These are phyloP conservation scores for Silurus lanzhouensis DNA, from an alignment of 2,797 vertebrate genomes.

Conservation along the genomic window DNA sequence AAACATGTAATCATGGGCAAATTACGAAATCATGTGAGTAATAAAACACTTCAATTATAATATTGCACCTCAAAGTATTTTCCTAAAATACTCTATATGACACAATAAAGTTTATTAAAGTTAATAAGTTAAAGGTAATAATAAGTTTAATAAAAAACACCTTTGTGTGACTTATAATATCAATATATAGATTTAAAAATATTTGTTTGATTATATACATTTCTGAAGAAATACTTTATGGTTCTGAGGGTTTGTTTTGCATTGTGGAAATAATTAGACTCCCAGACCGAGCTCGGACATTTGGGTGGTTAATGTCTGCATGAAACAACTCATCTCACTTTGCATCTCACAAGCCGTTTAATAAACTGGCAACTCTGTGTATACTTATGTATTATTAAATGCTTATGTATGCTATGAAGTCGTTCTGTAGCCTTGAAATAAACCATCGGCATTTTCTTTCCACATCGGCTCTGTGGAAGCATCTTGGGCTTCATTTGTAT, in stretches of 20 bases:
- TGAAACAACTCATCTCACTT: not conserved
- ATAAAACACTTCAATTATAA: not conserved
- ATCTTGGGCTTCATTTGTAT: constrained; percentile 5
- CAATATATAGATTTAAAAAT: not conserved
- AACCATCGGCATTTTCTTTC: constrained; percentile 6
- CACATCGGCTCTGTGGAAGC: not conserved
- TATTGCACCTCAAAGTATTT: not conserved
- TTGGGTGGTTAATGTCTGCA: too few relatives aligned
- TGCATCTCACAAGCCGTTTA: not conserved
- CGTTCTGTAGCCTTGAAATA: constrained; percentile 17
- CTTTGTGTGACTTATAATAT: not conserved
- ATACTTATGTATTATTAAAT: constrained; percentile 28
- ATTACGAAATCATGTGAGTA: not conserved
- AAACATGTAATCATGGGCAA: not conserved
- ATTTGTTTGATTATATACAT: not conserved
- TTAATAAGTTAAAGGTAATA: not conserved
- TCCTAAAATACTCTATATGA: not conserved
- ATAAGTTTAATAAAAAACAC: not conserved
- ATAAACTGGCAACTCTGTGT: not conserved
- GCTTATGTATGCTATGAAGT: constrained; percentile 14
- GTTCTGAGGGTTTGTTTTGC: too few relatives aligned
- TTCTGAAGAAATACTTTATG: not conserved
- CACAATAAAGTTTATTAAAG: not conserved
- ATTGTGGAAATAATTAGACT: not conserved
- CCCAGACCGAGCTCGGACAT: not conserved